A percentile compares a stretch with the other conserved stretches of the same genome.
Conservation (phyloP, 1,140 invertebrate genomes). For the Hylaeus anthracinus region DNA sequence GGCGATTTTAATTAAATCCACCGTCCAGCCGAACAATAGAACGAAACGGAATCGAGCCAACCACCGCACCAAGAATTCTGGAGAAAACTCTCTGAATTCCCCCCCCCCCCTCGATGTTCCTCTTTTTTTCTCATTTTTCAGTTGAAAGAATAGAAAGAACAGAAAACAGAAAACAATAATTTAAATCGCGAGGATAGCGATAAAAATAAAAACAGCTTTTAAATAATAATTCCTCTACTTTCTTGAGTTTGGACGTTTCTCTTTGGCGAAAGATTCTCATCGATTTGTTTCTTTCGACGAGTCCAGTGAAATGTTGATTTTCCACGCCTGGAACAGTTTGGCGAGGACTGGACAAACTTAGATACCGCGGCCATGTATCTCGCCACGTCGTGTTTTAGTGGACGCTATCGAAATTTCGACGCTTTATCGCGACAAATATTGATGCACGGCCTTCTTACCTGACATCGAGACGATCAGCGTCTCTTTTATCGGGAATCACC, state of each 20-base stretch:
- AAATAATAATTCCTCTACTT: too few species aligned
- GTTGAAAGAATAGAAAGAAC: too few species aligned
- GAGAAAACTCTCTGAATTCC: neutral
- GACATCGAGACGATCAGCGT: neutral
- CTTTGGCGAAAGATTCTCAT: neutral
- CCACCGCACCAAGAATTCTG: neutral
- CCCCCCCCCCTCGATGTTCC: neutral
- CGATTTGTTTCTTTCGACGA: neutral
- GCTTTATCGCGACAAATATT: conserved; percentile 61
- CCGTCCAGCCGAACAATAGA: conserved; percentile 43
- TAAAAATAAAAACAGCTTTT: neutral
- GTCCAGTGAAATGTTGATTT: conserved; percentile 4
- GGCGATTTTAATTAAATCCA: conserved; percentile 77
- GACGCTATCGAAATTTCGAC: conserved; percentile 24
- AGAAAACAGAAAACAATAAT: too few species aligned
- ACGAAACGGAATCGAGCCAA: conserved; percentile 16
- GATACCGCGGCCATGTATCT: neutral
- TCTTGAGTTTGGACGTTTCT: neutral
- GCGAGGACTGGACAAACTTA: neutral
- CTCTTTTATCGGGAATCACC: conserved; percentile 28
- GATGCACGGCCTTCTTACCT: conserved; percentile 39
- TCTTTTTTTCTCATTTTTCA: neutral
- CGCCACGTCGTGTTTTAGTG: neutral
- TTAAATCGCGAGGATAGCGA: too few species aligned
- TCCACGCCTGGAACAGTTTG: neutral